Evolutionary conservation across 1,140 invertebrate species (phyloP).

Genomic region (Philaenus spumarius): DNA sequence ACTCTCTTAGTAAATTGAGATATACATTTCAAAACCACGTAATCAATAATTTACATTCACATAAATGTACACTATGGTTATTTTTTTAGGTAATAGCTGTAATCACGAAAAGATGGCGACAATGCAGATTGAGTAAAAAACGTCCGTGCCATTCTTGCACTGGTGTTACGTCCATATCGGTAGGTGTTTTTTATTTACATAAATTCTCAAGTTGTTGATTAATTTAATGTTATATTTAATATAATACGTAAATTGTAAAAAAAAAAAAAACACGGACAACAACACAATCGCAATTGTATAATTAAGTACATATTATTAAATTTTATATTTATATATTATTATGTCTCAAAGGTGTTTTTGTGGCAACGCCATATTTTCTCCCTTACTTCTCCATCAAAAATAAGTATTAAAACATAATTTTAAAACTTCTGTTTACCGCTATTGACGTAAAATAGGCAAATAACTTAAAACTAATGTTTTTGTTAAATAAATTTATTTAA

Average conservation of each 20-base stretch:
- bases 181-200: conserved; percentile 44
- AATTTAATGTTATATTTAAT: background rate
- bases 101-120: conserved; percentile 68
- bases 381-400: no score
- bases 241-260: no score
- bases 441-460: no score
- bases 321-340: background rate
- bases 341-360: background rate
- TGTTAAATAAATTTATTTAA: no score
- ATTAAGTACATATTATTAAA: background rate
- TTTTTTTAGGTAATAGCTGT: conserved; percentile 61
- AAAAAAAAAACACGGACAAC: background rate
- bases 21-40: no score
- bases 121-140: conserved; percentile 55
- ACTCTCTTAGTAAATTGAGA: no score
- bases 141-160: conserved; percentile 67
- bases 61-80: no score
- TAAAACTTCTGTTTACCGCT: no score
- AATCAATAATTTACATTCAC: no score
- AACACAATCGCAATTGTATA: background rate
- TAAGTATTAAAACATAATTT: no score
- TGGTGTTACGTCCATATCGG: conserved; percentile 70
- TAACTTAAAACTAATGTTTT: no score
- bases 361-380: background rate
- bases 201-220: background rate